Evolutionary conservation across 2,888 invertebrate genomes (phyloP), one percentile per base, ranked within the genome.

Genomic region (Nemoura dubitans): DNA sequence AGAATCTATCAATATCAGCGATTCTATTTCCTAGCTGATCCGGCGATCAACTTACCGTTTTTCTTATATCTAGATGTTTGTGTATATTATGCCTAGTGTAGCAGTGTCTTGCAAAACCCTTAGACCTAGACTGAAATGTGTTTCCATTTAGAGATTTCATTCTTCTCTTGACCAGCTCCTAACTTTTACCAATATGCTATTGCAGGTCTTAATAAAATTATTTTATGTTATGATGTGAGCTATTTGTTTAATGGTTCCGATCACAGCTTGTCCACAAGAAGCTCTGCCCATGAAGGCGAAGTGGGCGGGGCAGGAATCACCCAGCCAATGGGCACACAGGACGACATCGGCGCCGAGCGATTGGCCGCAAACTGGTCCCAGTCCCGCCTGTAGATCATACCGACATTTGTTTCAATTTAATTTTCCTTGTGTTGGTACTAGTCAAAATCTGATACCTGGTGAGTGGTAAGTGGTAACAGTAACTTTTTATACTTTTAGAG

Each of bases 321-420:
- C 96, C 96, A 97, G 0, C 95, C 95, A 43, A 94, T 89, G 10
- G 97, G 96, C 88, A 97, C 92, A 27, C 93, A 90, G 2, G 94
- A 93, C 3, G 95, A 95, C 42, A 90, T 90, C n/a, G 90, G 89
- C 0, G 89, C 91, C 6, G 89, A 90, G 87, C 92, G 91, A 30
- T 91, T 89, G 28, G 91, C 91, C 21, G 92, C 89, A 88, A 90
- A 93, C 87, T 90, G 90, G 89, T 93, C 93, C 93, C 93, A 93
- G n/a, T 91, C 91, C 88, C 90, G 89, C 89, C 93, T 93, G 89
- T 21, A 91, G 90, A 85, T 83, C 78, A 87, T 86, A 10, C 10
- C 10, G 36, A 36, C 83, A 83, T 87, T 10, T 36, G n/a, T 36
- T 36, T 36, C 36, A 36, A 36, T 3, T 36, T 36, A 36, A 36